Base-by-base conservation (phyloP, 2,113 vertebrate genomes). In the Leucopternis melanops region DNA sequence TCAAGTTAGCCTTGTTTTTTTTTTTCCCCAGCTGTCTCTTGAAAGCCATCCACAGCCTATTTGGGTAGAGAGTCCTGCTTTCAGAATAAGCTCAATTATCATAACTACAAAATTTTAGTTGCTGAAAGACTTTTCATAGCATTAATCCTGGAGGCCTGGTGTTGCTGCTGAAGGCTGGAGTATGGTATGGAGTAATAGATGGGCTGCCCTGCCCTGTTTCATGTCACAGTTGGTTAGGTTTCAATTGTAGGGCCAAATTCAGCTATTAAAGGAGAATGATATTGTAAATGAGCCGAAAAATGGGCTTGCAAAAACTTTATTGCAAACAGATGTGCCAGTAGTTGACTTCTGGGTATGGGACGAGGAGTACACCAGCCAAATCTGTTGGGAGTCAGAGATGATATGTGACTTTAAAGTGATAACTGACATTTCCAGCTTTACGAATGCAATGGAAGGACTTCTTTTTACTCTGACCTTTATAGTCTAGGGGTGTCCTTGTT, bases 361-460 rank as follows among this genome's bases (percentile, higher is more conserved):
- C 0, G 1, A 57, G 61, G 27, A 69, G 3, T 11, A 2, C 5
- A 17, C 20, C 62, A 67, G 27, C 58, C 47, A 23, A 1, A 26
- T 6, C 8, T 32, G 12, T 22, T 17, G 23, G 38, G 62, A 62
- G 27, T 10, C 25, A 18, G 63, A 32, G 77, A 6, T 26, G 19
- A 66, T 16, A 6, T 0, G 0, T 61, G 38, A 29, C 55, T 71
- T 85, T 13, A 19, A 18, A 27, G 22, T 44, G 57, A 8, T 13
- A 34, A 0, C 19, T 47, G 70, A 15, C 1, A 0, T 44, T 67
- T 66, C 62, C 61, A 90, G 38, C 42, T 73, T 22, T 13, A 10
- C 27, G 40, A 42, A 13, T 22, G 49, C 44, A 7, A 4, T 4
- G 72, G 58, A 17, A 66, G 59, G 42, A 18, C 63, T 29, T 45